A percentile compares a stretch with the other conserved stretches of the same genome.
These are phyloP conservation scores for Xenopus tropicalis DNA, from an alignment of 2,113 vertebrate species.

Conservation along the genomic window UCB_Xtro_10.0 CM004444.2:112177001-112177500, in stretches of 20 bases:
- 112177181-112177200: too few species aligned
- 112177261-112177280: slow-evolving; percentile 9
- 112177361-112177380: slow-evolving; percentile 14
- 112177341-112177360: slow-evolving; percentile 16
- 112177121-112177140: neutral
- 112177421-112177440: slow-evolving; percentile 6
- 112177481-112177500: too few species aligned
- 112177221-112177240: too few species aligned
- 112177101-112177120: neutral
- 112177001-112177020: neutral
- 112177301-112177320: slow-evolving; percentile 16
- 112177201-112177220: too few species aligned
- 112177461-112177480: too few species aligned
- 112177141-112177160: too few species aligned
- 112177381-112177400: slow-evolving; percentile 5
- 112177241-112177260: slow-evolving; percentile 1
- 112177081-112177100: slow-evolving; percentile 27
- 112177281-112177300: slow-evolving; percentile 14
- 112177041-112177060: slow-evolving; percentile 12
- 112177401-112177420: neutral
- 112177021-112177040: slow-evolving; percentile 2
- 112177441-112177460: slow-evolving; percentile 1
- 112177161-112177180: too few species aligned
- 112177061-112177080: slow-evolving; percentile 29
- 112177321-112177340: slow-evolving; percentile 28